Percentiles rank a stretch among this genome's conserved stretches.
These are phyloP conservation scores for Drosophila mauritiana DNA, from an alignment of 1,140 invertebrate genomes.

Conservation along the genomic window DNA sequence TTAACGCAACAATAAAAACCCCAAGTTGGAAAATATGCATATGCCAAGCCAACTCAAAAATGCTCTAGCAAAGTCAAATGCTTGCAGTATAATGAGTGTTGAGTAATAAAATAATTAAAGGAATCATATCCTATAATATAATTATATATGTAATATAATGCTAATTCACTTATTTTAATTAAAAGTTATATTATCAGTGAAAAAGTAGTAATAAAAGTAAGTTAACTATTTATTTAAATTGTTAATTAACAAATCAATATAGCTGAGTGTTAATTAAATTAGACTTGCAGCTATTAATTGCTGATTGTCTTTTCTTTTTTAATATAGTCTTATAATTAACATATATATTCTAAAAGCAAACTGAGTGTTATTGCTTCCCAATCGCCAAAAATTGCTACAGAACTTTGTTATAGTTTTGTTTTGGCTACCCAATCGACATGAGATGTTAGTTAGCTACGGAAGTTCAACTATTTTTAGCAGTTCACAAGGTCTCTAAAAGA, in stretches of 20 bases:
- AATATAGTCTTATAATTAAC: not conserved
- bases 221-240: too few relatives aligned
- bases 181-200: too few relatives aligned
- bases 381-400: not conserved
- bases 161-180: not conserved
- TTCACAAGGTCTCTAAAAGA: slow-evolving; percentile 1
- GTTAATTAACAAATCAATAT: too few relatives aligned
- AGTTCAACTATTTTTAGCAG: not conserved
- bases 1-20: slow-evolving; percentile 41
- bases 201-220: too few relatives aligned
- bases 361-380: not conserved
- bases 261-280: not conserved
- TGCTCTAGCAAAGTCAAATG: slow-evolving; percentile 30
- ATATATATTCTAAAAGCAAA: not conserved
- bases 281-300: not conserved
- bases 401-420: not conserved
- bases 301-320: not conserved
- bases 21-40: slow-evolving; percentile 4
- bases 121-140: too few relatives aligned
- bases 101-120: too few relatives aligned
- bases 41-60: not conserved
- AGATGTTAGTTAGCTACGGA: not conserved
- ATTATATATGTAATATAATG: not conserved
- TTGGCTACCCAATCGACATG: too few relatives aligned
- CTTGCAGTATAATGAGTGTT: not conserved